Conservation (phyloP, 2,113 vertebrate species). For the Perccottus glenii region DNA sequence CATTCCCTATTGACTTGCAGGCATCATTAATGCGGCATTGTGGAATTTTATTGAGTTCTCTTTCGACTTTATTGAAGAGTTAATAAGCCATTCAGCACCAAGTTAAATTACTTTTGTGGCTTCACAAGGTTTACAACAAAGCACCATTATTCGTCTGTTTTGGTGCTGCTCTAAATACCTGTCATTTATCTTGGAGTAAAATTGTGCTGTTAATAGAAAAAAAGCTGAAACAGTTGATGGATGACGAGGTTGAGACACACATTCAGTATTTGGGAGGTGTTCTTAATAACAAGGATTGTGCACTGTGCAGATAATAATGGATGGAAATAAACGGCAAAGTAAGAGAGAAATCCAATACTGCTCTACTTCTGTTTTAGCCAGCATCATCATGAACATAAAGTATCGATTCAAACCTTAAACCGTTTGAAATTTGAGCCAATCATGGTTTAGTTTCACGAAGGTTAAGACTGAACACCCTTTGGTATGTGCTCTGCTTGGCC, state of each 20-base stretch:
- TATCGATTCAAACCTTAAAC: slow-evolving; percentile 14
- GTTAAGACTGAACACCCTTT: too few relatives aligned
- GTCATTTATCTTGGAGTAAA: too few relatives aligned
- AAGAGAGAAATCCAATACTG: slow-evolving; percentile 27
- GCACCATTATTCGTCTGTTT: too few relatives aligned
- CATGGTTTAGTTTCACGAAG: background rate
- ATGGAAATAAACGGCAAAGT: slow-evolving; percentile 37
- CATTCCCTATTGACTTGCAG: background rate
- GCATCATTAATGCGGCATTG: too few relatives aligned
- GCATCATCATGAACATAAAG: slow-evolving; percentile 11
- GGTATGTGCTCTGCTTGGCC: too few relatives aligned
- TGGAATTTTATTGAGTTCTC: too few relatives aligned
- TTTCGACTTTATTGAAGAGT: too few relatives aligned
- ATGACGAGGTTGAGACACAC: background rate
- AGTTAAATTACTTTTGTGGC: too few relatives aligned
- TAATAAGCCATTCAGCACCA: too few relatives aligned
- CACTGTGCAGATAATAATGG: slow-evolving; percentile 12
- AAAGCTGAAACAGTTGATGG: background rate
- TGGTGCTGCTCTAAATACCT: too few relatives aligned
- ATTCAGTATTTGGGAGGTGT: slow-evolving; percentile 1
- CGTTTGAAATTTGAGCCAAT: slow-evolving; percentile 7
- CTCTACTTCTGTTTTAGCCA: slow-evolving; percentile 33
- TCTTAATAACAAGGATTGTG: background rate
- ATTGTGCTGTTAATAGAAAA: background rate
- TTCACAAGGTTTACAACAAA: too few relatives aligned